Conservation (phyloP, 2,797 vertebrate species). For the Loris lydekkerianus region DNA sequence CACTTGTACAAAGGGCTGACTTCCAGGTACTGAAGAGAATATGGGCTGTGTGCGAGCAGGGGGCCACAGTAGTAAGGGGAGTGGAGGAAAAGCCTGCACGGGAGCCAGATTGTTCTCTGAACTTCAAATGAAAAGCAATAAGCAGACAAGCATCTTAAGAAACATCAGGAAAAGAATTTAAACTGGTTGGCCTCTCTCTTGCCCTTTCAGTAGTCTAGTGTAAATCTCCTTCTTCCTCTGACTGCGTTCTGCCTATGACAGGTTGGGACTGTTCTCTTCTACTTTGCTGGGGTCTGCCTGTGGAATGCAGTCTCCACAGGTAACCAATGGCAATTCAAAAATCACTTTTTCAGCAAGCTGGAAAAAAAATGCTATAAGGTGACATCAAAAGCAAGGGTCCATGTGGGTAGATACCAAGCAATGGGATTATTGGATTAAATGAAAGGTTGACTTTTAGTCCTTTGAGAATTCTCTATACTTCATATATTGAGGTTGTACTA, state of each 20-base stretch:
- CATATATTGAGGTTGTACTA: too few species aligned
- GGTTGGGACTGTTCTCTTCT: constrained; percentile 48
- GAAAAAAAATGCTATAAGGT: background rate
- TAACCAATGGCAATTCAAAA: background rate
- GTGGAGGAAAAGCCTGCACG: background rate
- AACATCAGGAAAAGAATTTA: constrained; percentile 71
- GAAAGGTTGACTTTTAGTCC: too few species aligned
- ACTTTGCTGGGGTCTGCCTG: constrained; percentile 45
- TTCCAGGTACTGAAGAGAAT: constrained; percentile 81
- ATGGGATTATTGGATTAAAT: too few species aligned
- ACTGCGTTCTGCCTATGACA: background rate
- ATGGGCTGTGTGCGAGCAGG: background rate
- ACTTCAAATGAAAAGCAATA: constrained; percentile 77
- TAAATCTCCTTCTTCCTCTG: constrained; percentile 30
- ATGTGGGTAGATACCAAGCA: background rate
- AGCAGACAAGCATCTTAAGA: constrained; percentile 76
- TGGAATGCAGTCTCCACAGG: background rate
- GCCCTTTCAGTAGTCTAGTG: constrained; percentile 55
- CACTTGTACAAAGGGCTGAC: constrained; percentile 78
- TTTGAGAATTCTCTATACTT: too few species aligned
- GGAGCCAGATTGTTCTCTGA: constrained; percentile 58
- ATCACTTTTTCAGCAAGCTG: background rate
- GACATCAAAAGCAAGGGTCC: background rate
- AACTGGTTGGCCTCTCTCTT: constrained; percentile 13
- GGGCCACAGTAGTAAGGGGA: background rate